A percentile compares a stretch with the other conserved stretches of the same genome.
Conservation (phyloP, 2,797 vertebrate genomes). For the Acanthurus tractus region DNA sequence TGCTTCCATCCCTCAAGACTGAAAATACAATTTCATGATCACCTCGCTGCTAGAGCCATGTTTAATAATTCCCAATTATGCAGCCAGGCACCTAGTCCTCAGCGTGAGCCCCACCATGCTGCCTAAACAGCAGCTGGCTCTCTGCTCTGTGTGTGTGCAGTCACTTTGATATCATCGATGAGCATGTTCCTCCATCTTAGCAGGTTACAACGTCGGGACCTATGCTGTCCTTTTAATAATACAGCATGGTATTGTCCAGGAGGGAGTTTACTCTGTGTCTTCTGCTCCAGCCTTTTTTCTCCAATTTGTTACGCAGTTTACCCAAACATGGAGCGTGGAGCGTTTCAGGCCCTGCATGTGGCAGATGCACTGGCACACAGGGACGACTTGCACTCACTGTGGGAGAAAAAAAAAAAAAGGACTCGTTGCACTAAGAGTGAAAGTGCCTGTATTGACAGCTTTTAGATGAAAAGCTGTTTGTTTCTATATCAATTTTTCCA, state of each 20-base stretch:
- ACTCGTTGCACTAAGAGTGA: background rate
- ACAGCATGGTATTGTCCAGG: conserved; percentile 80
- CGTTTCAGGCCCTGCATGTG: conserved; percentile 55
- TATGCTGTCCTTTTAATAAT: conserved; percentile 85
- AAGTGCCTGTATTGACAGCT: conserved; percentile 42
- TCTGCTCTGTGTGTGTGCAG: conserved; percentile 79
- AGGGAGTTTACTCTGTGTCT: conserved; percentile 81
- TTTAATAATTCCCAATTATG: conserved; percentile 87
- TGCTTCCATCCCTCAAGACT: conserved; percentile 82
- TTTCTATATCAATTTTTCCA: background rate
- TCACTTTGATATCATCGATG: conserved; percentile 84
- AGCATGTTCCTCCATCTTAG: conserved; percentile 81
- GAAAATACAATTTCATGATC: conserved; percentile 85
- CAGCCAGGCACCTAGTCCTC: conserved; percentile 78
- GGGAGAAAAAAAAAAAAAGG: conserved; percentile 20
- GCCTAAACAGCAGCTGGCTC: conserved; percentile 70
- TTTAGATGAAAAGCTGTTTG: conserved; percentile 14
- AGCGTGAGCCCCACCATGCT: conserved; percentile 69
- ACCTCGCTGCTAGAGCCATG: conserved; percentile 79
- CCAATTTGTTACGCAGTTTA: conserved; percentile 88
- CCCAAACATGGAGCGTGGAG: conserved; percentile 80
- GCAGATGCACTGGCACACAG: conserved; percentile 52
- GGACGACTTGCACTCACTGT: conserved; percentile 63
- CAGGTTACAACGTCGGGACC: conserved; percentile 77
- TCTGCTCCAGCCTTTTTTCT: conserved; percentile 74